These are phyloP conservation scores for Natator depressus DNA, from an alignment of 2,113 vertebrate species.

Conservation along the genomic window DNA sequence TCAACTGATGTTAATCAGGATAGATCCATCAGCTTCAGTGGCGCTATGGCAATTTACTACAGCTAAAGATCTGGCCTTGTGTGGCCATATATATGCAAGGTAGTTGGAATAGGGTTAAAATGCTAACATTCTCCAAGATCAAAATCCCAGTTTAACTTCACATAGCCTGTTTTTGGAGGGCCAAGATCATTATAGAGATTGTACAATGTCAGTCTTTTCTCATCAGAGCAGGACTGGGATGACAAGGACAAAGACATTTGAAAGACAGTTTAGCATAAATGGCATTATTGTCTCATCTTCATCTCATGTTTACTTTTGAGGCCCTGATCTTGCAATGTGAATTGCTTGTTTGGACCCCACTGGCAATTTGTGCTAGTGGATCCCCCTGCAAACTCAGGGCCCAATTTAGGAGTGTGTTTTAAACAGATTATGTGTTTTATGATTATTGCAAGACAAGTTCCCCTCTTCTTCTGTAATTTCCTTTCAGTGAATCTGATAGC, in stretches of 20 bases:
- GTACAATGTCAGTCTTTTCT: background rate
- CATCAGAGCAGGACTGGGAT: background rate
- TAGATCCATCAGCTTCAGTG: background rate
- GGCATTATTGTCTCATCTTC: background rate
- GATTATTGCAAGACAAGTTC: background rate
- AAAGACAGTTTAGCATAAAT: constrained; percentile 4
- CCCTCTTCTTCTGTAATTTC: constrained; percentile 6
- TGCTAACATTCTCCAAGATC: background rate
- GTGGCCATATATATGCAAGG: background rate
- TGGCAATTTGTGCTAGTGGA: background rate
- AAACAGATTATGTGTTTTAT: rapidly evolving
- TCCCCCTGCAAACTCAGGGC: background rate
- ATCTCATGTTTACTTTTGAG: background rate
- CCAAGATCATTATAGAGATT: background rate
- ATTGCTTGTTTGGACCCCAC: background rate
- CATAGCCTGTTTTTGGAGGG: background rate
- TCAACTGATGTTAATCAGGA: background rate
- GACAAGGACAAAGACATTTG: background rate
- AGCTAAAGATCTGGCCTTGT: background rate
- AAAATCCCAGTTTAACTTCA: background rate
- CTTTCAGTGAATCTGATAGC: constrained; percentile 65
- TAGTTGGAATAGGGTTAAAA: background rate
- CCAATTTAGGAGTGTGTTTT: background rate
- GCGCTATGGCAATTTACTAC: background rate
- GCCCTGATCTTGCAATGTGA: background rate